Evolutionary conservation across 1,140 invertebrate genomes (phyloP).

Genomic region (Mya arenaria): DNA sequence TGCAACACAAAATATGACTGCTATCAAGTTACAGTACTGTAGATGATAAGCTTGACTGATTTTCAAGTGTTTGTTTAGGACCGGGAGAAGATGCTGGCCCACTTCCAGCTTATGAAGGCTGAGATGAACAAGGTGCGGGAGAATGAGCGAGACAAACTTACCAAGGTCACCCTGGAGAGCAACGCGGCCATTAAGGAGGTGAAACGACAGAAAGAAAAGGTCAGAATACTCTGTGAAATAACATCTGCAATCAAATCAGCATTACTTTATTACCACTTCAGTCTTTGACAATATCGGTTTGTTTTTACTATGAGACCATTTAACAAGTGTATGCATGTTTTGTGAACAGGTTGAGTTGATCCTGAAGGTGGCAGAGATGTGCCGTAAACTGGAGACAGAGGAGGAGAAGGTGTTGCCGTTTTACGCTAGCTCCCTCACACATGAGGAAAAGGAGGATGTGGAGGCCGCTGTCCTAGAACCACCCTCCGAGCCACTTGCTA

Average conservation of each 20-base stretch:
- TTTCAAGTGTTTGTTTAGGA: conserved; percentile 66
- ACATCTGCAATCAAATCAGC: too few species aligned
- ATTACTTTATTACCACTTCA: too few species aligned
- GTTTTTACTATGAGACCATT: too few species aligned
- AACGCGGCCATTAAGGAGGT: conserved; percentile 78
- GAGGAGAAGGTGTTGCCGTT: conserved; percentile 82
- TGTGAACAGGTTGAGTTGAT: conserved; percentile 76
- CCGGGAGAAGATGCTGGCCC: conserved; percentile 77
- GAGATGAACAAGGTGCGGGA: conserved; percentile 81
- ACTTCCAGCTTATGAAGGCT: conserved; percentile 79
- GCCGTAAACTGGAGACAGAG: conserved; percentile 81
- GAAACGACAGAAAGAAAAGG: conserved; percentile 74
- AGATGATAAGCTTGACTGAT: neutral
- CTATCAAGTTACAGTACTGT: neutral
- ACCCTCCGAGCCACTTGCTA: conserved; percentile 74
- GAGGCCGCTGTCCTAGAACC: conserved; percentile 74
- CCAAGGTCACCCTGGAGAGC: conserved; percentile 79
- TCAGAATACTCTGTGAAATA: too few species aligned
- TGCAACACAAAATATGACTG: neutral
- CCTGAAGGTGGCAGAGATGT: conserved; percentile 79
- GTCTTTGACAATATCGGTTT: too few species aligned
- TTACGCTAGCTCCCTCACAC: conserved; percentile 79
- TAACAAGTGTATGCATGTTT: neutral
- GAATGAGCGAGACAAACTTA: conserved; percentile 77
- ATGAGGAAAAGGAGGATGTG: conserved; percentile 79